A percentile compares a stretch with the other conserved stretches of the same genome.
phyloP scores from a whole-genome alignment of 2,888 invertebrate species.

The Phorcus lineatus region DNA sequence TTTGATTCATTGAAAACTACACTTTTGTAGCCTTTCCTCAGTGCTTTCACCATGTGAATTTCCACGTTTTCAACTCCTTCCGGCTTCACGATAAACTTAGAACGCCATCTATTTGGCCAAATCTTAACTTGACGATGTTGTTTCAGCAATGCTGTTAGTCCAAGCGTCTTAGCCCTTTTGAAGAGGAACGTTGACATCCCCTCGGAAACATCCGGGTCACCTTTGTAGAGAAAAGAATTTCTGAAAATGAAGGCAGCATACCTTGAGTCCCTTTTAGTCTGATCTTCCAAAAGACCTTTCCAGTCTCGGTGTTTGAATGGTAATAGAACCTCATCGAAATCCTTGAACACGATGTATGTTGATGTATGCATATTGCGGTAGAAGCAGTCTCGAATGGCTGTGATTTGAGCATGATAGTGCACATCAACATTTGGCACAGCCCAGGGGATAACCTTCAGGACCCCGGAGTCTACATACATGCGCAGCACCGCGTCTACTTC shows the following conservation, averaged over 20 bases:
- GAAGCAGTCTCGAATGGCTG: not conserved
- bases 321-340: not conserved
- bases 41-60: not conserved
- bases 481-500: not conserved
- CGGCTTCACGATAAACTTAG: not conserved
- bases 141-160: not conserved
- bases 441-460: not conserved
- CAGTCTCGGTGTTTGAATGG: not conserved
- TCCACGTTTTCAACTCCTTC: not conserved
- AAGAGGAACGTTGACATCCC: not conserved
- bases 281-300: not conserved
- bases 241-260: not conserved
- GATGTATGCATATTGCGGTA: not conserved
- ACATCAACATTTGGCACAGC: not conserved
- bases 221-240: not conserved
- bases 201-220: not conserved
- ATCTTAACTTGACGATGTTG: not conserved
- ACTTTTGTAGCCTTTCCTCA: not conserved
- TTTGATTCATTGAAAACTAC: not conserved
- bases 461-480: not conserved
- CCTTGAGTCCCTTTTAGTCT: not conserved
- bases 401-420: not conserved
- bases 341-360: not conserved
- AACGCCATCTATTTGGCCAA: not conserved
- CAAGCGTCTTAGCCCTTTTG: not conserved